Base-by-base conservation (phyloP, 2,113 vertebrate genomes). In the Corythornis vintsioides region DNA sequence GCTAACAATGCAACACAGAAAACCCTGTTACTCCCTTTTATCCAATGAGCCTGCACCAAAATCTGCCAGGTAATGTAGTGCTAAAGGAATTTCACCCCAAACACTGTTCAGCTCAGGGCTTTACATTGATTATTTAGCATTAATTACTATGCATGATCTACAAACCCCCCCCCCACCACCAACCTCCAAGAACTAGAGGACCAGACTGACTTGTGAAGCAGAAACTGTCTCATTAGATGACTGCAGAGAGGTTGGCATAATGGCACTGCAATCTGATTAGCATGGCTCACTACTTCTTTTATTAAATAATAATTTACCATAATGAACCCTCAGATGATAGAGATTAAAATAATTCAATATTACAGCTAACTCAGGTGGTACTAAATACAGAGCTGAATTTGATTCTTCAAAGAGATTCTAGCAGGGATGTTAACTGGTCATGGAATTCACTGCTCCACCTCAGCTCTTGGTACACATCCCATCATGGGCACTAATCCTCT, bases 281-380 rank as follows among this genome's bases (percentile, higher is more conserved):
- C 48, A 55, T 15, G 75, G 69, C 78, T 91, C 82, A 52, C 52
- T 79, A 69, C 63, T 74, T 18, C 47, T 87, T 87, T 83, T 79
- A 96, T 85, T 94, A 73, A 87, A 80, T 80, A 92, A 84, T 82
- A 78, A 93, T 74, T 88, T 59, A 82, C 63, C 85, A 47, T 73
- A 95, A 90, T 15, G 52, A 93, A 92, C 71, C 7, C 66, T 90
- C 33, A 25, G 10, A 72, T 42, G 59, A 78, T 13, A 93, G 35
- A 91, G 59, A 92, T 91, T 63, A 89, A 83, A 95, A 92, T 86
- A 88, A 92, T 85, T 63, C 59, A 89, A 12, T 94, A 91, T 33
- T 70, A 76, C 8, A 66, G 35, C 66, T 79, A 75, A 59, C 76
- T 80, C 71, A 82, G 75, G 78, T 76, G 56, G 33, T 80, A 52